A percentile compares a stretch with the other conserved stretches of the same genome.
Conservation (phyloP, 2,113 vertebrate genomes). For the Indicator indicator region DNA sequence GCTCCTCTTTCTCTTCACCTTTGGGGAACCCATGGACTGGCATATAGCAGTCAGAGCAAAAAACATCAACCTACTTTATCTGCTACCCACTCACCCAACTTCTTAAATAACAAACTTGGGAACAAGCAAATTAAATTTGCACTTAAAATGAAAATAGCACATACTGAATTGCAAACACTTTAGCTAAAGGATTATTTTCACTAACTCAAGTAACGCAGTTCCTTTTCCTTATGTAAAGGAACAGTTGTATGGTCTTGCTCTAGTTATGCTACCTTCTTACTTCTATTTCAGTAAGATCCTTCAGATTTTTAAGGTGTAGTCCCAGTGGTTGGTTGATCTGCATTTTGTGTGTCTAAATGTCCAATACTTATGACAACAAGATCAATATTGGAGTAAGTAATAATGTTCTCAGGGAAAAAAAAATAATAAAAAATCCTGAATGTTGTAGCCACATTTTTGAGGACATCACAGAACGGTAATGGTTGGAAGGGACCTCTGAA, state of each 20-base stretch:
- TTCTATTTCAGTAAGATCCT: neutral
- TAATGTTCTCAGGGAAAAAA: neutral
- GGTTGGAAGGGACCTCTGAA: no score
- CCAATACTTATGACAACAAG: neutral
- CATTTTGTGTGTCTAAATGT: neutral
- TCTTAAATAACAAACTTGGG: neutral
- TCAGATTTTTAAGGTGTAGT: neutral
- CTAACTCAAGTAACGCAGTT: neutral
- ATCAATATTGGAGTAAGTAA: neutral
- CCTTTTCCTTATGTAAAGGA: neutral
- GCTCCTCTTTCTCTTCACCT: neutral
- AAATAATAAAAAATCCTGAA: neutral
- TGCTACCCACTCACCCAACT: neutral
- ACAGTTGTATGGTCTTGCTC: neutral
- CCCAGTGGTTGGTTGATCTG: neutral
- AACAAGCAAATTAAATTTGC: neutral
- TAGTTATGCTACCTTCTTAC: neutral
- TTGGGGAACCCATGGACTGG: neutral
- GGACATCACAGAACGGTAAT: no score
- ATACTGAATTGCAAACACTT: neutral
- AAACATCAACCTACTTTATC: neutral
- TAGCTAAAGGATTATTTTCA: neutral
- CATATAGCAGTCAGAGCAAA: neutral
- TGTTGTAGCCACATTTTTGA: neutral
- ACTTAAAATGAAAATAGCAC: neutral